Evolutionary conservation across 1,140 invertebrate species (phyloP).

Genomic region (Tetraneura akinire): DNA sequence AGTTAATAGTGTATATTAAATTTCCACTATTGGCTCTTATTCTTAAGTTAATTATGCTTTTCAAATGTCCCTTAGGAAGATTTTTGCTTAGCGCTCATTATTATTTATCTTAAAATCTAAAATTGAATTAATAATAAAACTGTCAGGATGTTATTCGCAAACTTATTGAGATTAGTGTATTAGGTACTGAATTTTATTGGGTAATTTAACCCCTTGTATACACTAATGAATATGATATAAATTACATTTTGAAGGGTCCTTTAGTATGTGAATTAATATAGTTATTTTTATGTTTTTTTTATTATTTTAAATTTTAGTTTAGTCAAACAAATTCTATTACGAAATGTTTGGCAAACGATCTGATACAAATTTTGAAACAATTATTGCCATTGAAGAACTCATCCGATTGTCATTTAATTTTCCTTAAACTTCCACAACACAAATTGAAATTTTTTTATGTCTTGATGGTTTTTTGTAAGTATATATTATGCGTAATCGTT

Average conservation of each 20-base stretch:
- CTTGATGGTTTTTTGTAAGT: neutral
- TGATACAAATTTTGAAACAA: constrained; percentile 16
- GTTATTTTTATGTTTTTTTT: neutral
- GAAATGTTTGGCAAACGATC: constrained; percentile 1
- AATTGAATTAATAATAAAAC: neutral
- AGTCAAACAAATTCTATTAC: neutral
- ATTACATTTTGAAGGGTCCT: neutral
- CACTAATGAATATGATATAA: neutral
- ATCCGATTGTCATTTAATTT: constrained; percentile 2
- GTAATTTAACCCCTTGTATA: neutral
- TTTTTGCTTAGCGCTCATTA: neutral
- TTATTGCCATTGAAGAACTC: neutral
- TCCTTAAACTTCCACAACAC: neutral
- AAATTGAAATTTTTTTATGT: constrained; percentile 20
- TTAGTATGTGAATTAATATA: neutral
- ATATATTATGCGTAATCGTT: neutral
- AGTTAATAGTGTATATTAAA: too few species aligned
- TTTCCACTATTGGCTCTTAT: too few species aligned
- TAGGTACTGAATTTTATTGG: neutral
- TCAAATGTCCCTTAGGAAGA: neutral
- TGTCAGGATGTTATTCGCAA: neutral
- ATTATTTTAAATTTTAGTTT: too few species aligned
- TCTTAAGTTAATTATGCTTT: neutral
- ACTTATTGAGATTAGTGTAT: neutral
- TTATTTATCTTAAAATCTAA: neutral